Conservation (phyloP, 2,797 vertebrate genomes). For the Alfaro cultratus region DNA sequence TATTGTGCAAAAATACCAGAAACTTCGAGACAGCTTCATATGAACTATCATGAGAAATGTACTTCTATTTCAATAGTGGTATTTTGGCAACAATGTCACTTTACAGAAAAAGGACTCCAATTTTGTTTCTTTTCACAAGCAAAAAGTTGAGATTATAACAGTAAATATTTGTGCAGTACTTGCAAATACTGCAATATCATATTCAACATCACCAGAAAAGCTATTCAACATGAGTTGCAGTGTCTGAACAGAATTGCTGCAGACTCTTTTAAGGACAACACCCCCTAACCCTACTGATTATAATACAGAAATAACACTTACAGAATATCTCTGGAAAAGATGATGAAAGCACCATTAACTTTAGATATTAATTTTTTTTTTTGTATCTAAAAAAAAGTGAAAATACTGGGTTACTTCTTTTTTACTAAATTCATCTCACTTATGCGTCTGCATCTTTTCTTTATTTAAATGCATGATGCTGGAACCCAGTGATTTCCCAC, state of each 20-base stretch:
- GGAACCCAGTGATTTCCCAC: not conserved
- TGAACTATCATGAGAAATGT: not conserved
- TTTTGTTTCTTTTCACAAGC: not conserved
- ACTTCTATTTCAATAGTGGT: not conserved
- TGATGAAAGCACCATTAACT: not conserved
- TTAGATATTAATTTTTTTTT: not conserved
- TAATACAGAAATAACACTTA: not conserved
- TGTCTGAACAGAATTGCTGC: not conserved
- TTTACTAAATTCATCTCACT: not conserved
- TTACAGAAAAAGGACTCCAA: not conserved
- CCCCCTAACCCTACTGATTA: not conserved
- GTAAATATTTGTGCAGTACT: not conserved
- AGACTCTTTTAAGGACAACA: not conserved
- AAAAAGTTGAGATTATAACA: not conserved
- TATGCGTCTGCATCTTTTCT: not conserved
- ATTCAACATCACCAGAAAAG: not conserved
- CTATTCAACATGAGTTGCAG: not conserved
- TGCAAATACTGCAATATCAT: not conserved
- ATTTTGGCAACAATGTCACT: not conserved
- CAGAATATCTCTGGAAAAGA: not conserved
- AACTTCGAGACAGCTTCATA: not conserved
- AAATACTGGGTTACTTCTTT: too few relatives aligned
- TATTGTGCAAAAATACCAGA: not conserved
- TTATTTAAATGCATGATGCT: not conserved
- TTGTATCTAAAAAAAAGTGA: not conserved